Conservation (phyloP, 2,113 vertebrate species). For the Pyxicephalus adspersus region DNA sequence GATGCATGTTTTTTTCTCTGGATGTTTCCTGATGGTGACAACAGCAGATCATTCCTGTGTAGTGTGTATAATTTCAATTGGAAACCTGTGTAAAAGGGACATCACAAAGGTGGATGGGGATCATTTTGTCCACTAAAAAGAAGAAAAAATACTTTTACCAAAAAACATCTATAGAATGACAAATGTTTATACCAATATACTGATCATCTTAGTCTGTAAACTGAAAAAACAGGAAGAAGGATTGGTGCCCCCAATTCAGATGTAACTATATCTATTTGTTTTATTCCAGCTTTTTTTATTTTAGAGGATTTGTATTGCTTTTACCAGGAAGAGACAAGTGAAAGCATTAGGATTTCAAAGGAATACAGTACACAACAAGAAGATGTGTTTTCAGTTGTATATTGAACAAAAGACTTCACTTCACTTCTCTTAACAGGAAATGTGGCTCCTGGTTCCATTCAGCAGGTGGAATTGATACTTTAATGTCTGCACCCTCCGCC, state of each 20-base stretch:
- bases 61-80: no score
- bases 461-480: slow-evolving; percentile 1
- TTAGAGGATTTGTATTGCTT: neutral
- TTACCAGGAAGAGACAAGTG: neutral
- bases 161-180: no score
- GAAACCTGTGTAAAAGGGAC: no score
- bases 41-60: no score
- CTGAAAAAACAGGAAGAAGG: neutral
- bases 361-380: slow-evolving; percentile 8
- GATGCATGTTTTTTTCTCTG: no score
- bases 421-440: slow-evolving; percentile 6
- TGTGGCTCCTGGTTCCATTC: slow-evolving; percentile 7
- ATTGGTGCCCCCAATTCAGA: neutral
- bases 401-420: slow-evolving; percentile 2
- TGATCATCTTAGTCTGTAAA: no score
- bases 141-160: no score
- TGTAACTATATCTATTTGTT: neutral
- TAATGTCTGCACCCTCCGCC: neutral
- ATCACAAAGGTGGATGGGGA: no score
- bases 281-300: neutral
- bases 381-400: slow-evolving; percentile 1
- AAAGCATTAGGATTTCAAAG: slow-evolving; percentile 7
- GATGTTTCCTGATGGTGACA: no score
- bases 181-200: no score
- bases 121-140: no score